phyloP scores from a whole-genome alignment of 2,113 vertebrate species.

The Corapipo altera region DNA sequence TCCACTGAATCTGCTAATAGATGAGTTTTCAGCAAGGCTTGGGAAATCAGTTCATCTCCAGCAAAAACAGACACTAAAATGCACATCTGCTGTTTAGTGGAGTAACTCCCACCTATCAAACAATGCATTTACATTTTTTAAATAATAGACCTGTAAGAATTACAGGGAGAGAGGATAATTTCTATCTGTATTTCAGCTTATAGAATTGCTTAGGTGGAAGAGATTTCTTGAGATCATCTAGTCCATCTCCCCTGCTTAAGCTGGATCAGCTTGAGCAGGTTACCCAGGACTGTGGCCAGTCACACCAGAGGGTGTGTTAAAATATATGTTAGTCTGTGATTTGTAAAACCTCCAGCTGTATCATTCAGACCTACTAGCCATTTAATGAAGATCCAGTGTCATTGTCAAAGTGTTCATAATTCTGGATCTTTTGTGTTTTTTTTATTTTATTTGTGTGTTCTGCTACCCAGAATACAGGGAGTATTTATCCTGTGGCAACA shows the following conservation, averaged over 20 bases:
- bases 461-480: not conserved
- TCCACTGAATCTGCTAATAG: not conserved
- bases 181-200: not conserved
- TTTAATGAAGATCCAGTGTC: not conserved
- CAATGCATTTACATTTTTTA: not conserved
- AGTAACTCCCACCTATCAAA: not conserved
- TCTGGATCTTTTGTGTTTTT: not conserved
- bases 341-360: not conserved
- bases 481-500: not conserved
- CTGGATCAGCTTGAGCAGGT: not conserved
- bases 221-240: not conserved
- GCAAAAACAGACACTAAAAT: not conserved
- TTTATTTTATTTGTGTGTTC: not conserved
- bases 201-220: not conserved
- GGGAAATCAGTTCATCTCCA: not conserved
- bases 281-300: not conserved
- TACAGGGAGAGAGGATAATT: not conserved
- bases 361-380: not conserved
- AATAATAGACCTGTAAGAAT: not conserved
- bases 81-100: not conserved
- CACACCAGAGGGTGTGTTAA: not conserved
- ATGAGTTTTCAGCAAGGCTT: not conserved
- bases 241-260: not conserved
- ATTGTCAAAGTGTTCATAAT: not conserved
- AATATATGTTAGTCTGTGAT: not conserved